Percentiles rank a stretch among this genome's conserved stretches.
These are phyloP conservation scores for Crocallis elinguaria DNA, from an alignment of 2,888 invertebrate genomes.

Conservation along the genomic window DNA sequence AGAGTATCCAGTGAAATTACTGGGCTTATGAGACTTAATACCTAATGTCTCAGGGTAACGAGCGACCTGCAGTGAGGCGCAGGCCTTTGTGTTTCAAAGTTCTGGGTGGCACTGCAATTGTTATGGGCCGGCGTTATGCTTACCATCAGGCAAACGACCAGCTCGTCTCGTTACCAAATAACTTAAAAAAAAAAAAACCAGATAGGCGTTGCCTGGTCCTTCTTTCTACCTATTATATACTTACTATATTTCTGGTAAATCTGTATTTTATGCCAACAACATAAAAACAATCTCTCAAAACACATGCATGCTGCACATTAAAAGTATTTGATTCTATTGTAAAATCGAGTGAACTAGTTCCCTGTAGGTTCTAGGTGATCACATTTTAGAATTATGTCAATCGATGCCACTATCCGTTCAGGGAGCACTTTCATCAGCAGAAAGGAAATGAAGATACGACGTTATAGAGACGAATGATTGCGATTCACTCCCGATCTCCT, in stretches of 20 bases:
- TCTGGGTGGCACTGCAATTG: too few species aligned
- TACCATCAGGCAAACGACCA: too few species aligned
- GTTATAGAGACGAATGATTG: conserved; percentile 41
- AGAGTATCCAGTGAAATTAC: too few species aligned
- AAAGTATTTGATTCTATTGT: background rate
- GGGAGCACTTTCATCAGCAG: conserved; percentile 44
- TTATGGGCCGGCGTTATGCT: too few species aligned
- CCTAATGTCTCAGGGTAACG: too few species aligned
- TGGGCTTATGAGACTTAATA: too few species aligned
- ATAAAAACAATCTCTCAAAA: background rate
- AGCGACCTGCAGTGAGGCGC: too few species aligned
- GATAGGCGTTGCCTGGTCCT: too few species aligned
- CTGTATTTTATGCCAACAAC: background rate
- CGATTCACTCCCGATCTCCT: conserved; percentile 27
- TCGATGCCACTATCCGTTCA: conserved; percentile 42
- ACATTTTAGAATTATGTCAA: conserved; percentile 39
- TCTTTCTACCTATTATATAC: too few species aligned
- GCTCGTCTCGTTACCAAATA: too few species aligned
- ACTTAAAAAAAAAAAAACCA: too few species aligned
- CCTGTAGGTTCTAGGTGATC: conserved; percentile 6
- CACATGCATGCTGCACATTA: background rate
- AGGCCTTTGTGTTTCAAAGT: too few species aligned
- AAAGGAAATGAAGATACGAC: conserved; percentile 47
- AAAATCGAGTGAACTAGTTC: conserved; percentile 4
- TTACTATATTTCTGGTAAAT: background rate